Percentiles rank a stretch among this genome's conserved stretches.
phyloP scores from a whole-genome alignment of 2,888 invertebrate genomes.

The Drosophila aldrichi region DNA sequence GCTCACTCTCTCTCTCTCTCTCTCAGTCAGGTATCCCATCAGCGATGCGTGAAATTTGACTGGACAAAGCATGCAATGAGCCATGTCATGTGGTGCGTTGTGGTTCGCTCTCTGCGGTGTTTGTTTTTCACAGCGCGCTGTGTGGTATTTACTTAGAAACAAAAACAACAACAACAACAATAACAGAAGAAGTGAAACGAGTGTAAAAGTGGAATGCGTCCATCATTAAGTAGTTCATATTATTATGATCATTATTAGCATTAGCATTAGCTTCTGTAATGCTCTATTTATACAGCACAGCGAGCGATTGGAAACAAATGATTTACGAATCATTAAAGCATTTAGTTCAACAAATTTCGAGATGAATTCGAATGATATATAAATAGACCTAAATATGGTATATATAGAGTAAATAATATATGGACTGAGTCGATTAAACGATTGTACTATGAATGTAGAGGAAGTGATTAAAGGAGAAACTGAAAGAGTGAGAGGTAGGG shows the following conservation, averaged over 20 bases:
- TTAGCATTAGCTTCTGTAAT: conserved; percentile 10
- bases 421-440: not conserved
- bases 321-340: not conserved
- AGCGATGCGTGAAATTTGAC: conserved; percentile 67
- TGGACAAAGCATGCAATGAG: conserved; percentile 68
- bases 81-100: conserved; percentile 42
- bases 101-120: conserved; percentile 20
- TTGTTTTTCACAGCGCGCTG: conserved; percentile 33
- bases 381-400: not conserved
- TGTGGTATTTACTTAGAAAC: conserved; percentile 33
- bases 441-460: not conserved
- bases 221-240: conserved; percentile 31
- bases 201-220: conserved; percentile 11
- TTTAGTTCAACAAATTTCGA: not conserved
- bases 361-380: not conserved
- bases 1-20: not conserved
- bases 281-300: conserved; percentile 11
- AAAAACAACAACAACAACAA: not conserved
- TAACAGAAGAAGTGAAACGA: no score
- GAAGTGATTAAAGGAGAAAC: not conserved
- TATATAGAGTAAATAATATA: not conserved
- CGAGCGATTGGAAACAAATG: conserved; percentile 12
- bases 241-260: conserved; percentile 1
- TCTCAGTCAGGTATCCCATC: conserved; percentile 30
- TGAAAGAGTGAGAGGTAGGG: not conserved